Percentiles rank a stretch among this genome's conserved stretches.
Conservation (phyloP, 2,113 vertebrate species). For the Penelope pileata region DNA sequence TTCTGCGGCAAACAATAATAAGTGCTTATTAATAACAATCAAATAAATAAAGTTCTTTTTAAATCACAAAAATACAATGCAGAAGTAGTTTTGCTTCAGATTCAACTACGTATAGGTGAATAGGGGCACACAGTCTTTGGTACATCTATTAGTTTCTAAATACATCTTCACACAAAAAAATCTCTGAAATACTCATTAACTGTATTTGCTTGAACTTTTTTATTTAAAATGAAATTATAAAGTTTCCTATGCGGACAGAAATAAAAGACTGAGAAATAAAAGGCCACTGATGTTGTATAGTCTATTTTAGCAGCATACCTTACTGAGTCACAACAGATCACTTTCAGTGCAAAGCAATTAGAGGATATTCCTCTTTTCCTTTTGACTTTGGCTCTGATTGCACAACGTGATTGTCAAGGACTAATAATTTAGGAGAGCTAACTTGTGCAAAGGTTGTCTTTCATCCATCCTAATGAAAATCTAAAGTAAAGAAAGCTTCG, state of each 20-base stretch:
- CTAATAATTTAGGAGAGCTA: background rate
- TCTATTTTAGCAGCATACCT: background rate
- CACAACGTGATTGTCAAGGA: background rate
- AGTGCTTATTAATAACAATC: background rate
- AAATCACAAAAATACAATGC: background rate
- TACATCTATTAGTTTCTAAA: background rate
- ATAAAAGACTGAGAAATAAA: background rate
- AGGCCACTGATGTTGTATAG: background rate
- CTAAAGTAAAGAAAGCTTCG: background rate
- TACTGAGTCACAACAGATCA: background rate
- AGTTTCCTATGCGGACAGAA: background rate
- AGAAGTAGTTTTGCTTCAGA: background rate
- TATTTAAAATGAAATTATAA: background rate
- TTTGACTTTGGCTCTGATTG: background rate
- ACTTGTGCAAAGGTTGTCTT: background rate
- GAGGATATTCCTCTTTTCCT: background rate
- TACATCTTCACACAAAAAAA: background rate
- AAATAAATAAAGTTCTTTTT: background rate
- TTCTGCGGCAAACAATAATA: background rate
- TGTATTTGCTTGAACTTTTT: background rate
- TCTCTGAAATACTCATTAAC: background rate
- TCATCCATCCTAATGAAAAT: background rate
- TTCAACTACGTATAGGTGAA: background rate
- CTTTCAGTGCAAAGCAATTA: background rate
- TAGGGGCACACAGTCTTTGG: background rate